These are phyloP conservation scores for Cyanocitta stelleri DNA, from an alignment of 2,113 vertebrate species.

Conservation along the genomic window DNA sequence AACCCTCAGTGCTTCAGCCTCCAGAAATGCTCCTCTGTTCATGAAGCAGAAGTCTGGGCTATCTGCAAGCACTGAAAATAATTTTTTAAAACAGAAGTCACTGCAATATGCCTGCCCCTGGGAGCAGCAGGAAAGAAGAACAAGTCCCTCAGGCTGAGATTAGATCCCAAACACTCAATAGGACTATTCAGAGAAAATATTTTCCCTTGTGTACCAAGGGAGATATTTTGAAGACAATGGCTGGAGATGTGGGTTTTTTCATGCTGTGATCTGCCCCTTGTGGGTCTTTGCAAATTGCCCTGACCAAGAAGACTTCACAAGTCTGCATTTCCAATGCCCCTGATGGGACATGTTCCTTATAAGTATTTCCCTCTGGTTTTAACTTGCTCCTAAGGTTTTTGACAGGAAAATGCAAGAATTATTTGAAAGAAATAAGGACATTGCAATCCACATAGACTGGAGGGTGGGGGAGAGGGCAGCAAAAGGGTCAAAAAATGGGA, in stretches of 20 bases:
- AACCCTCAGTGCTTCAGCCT: background rate
- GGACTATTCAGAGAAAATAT: background rate
- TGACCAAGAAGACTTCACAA: background rate
- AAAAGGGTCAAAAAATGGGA: background rate
- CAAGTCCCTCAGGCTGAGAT: background rate
- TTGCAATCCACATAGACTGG: background rate
- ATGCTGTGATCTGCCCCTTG: background rate
- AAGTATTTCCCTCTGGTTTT: background rate
- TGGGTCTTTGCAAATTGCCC: background rate
- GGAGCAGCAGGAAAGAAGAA: background rate
- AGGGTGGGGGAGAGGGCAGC: rapidly evolving
- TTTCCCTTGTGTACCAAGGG: background rate
- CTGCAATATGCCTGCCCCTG: background rate
- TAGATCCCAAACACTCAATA: background rate
- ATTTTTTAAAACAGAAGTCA: background rate
- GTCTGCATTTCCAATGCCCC: background rate
- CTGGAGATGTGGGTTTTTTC: background rate
- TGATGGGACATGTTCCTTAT: background rate
- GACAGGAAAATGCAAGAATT: background rate
- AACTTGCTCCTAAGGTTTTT: background rate
- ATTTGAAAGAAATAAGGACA: background rate
- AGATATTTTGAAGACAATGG: background rate
- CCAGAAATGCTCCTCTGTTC: background rate
- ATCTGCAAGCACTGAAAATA: background rate
- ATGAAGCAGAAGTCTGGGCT: background rate